Evolutionary conservation across 1,140 invertebrate species (phyloP).

Genomic region (Drosophila nigromelanica): DNA sequence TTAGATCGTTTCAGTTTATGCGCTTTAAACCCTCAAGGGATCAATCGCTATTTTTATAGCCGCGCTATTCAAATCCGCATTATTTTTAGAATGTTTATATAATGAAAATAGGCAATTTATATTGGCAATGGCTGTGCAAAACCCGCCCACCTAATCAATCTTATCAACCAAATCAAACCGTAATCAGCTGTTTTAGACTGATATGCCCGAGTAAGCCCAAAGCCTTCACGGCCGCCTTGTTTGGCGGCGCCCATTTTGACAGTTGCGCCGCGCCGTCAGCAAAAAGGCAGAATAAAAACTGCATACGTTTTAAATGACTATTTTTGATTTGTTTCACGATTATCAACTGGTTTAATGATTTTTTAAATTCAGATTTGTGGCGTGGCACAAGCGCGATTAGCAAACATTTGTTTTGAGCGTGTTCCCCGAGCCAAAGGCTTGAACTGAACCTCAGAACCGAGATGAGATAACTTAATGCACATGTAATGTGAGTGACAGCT

Average conservation of each 20-base stretch:
- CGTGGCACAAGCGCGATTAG: constrained; percentile 51
- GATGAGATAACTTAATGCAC: constrained; percentile 59
- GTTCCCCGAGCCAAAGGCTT: constrained; percentile 52
- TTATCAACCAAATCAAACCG: constrained; percentile 29
- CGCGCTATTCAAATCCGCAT: constrained; percentile 8
- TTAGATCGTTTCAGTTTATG: constrained; percentile 17
- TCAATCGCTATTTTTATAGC: constrained; percentile 46
- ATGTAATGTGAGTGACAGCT: constrained; percentile 49
- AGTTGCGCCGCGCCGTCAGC: constrained; percentile 10
- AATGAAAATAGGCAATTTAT: neutral
- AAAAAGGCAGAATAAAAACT: constrained; percentile 19
- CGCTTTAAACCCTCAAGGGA: constrained; percentile 18
- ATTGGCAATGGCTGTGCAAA: constrained; percentile 44
- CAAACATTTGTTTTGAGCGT: constrained; percentile 78
- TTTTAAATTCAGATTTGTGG: constrained; percentile 66
- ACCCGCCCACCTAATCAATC: constrained; percentile 57
- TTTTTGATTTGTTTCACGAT: constrained; percentile 37
- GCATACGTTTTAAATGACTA: constrained; percentile 42
- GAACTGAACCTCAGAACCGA: constrained; percentile 43
- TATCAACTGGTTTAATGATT: constrained; percentile 64
- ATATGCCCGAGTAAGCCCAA: constrained; percentile 37
- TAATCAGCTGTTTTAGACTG: constrained; percentile 30
- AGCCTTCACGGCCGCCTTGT: constrained; percentile 7
- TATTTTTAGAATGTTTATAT: constrained; percentile 59
- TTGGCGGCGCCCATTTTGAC: constrained; percentile 12